These are phyloP conservation scores for Cosmia trapezina DNA, from an alignment of 2,888 invertebrate genomes.

Conservation along the genomic window DNA sequence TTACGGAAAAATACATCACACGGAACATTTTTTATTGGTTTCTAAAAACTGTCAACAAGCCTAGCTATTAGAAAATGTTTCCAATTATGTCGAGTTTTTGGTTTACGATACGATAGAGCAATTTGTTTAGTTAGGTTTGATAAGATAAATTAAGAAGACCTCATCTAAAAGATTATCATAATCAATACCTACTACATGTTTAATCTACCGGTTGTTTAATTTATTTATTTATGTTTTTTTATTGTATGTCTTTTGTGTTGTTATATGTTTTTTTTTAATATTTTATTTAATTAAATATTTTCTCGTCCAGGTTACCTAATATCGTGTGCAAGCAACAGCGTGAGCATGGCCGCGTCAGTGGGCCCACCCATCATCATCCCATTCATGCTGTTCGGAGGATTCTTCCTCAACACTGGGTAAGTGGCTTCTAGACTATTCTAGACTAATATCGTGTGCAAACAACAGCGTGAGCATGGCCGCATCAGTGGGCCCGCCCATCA, in stretches of 20 bases:
- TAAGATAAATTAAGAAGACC: background rate
- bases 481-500: conserved; percentile 96
- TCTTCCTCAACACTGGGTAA: conserved; percentile 97
- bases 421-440: conserved; percentile 63
- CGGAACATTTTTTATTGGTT: too few relatives aligned
- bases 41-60: too few relatives aligned
- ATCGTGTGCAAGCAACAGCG: conserved; percentile 95
- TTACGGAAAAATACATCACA: too few relatives aligned
- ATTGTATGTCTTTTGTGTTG: too few relatives aligned
- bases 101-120: background rate
- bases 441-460: conserved; percentile 96
- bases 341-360: conserved; percentile 96
- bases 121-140: background rate
- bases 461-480: conserved; percentile 96
- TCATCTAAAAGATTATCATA: background rate
- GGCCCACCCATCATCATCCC: conserved; percentile 98
- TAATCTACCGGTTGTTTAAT: background rate
- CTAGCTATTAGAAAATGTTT: background rate
- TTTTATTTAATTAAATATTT: conserved; percentile 5
- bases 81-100: background rate
- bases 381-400: conserved; percentile 98
- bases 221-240: too few relatives aligned
- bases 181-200: background rate
- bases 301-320: conserved; percentile 94
- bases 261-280: too few relatives aligned